Evolutionary conservation across 2,888 invertebrate species (phyloP).

Genomic region (Thyatira batis): DNA sequence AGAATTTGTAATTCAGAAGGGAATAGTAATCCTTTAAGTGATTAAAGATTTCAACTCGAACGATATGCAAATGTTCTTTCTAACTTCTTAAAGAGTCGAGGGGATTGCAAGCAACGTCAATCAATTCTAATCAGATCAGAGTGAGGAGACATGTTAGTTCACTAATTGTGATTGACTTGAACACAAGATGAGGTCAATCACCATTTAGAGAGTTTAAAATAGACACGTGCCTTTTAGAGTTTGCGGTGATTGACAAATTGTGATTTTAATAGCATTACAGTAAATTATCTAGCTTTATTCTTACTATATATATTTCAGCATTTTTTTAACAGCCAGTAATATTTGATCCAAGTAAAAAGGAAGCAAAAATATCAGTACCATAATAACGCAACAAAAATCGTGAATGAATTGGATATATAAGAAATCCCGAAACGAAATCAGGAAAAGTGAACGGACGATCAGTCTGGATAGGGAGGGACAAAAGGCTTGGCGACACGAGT

Average conservation of each 20-base stretch:
- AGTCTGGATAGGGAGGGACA: slow-evolving; percentile 2
- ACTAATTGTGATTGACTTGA: slow-evolving; percentile 61
- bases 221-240: slow-evolving; percentile 9
- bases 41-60: slow-evolving; percentile 4
- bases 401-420: background rate
- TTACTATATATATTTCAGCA: too few relatives aligned
- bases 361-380: background rate
- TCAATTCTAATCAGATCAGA: slow-evolving; percentile 52
- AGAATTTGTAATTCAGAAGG: background rate
- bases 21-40: slow-evolving; percentile 6
- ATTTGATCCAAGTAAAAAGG: too few relatives aligned
- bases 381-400: background rate
- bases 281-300: too few relatives aligned
- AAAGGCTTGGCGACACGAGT: slow-evolving; percentile 17
- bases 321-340: too few relatives aligned
- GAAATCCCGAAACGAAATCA: background rate
- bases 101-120: slow-evolving; percentile 26
- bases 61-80: slow-evolving; percentile 16
- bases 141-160: slow-evolving; percentile 41
- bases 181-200: slow-evolving; percentile 54
- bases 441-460: background rate
- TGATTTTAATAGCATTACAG: background rate
- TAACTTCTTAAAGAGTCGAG: slow-evolving; percentile 5
- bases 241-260: background rate
- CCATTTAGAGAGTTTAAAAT: slow-evolving; percentile 54